A percentile compares a stretch with the other conserved stretches of the same genome.
Evolutionary conservation across 2,797 vertebrate genomes (phyloP).

Genomic region (Cynopterus sphinx): DNA sequence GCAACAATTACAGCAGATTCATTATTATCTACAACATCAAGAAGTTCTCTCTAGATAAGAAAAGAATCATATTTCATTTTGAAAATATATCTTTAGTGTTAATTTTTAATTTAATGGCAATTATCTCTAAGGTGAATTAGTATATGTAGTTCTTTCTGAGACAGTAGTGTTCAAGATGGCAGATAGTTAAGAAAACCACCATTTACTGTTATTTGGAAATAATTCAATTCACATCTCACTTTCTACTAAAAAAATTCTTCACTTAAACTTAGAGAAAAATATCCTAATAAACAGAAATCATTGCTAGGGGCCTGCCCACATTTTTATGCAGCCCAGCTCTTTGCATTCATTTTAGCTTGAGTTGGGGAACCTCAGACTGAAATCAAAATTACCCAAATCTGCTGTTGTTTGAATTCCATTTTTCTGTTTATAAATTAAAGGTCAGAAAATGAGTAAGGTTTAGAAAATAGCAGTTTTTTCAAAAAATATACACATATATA

Average conservation of each 20-base stretch:
- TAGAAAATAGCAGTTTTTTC: background rate
- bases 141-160: background rate
- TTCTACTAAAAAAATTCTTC: background rate
- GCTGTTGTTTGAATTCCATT: background rate
- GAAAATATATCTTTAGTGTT: background rate
- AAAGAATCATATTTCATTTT: background rate
- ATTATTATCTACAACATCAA: conserved; percentile 83
- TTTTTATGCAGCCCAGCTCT: no score
- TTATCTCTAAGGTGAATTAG: background rate
- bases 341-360: background rate
- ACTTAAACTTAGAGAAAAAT: background rate
- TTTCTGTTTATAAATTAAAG: background rate
- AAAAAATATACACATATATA: background rate
- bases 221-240: background rate
- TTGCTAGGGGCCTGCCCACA: background rate
- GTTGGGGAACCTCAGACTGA: background rate
- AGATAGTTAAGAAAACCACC: background rate
- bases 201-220: background rate
- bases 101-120: background rate
- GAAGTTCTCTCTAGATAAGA: conserved; percentile 78
- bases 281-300: background rate
- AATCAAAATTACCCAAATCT: background rate
- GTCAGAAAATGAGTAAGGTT: background rate
- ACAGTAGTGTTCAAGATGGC: background rate
- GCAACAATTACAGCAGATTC: conserved; percentile 84